Evolutionary conservation across 2,797 vertebrate genomes (phyloP), one percentile per base, ranked within the genome.

Genomic region (Poeciliopsis paucimaculata): DNA sequence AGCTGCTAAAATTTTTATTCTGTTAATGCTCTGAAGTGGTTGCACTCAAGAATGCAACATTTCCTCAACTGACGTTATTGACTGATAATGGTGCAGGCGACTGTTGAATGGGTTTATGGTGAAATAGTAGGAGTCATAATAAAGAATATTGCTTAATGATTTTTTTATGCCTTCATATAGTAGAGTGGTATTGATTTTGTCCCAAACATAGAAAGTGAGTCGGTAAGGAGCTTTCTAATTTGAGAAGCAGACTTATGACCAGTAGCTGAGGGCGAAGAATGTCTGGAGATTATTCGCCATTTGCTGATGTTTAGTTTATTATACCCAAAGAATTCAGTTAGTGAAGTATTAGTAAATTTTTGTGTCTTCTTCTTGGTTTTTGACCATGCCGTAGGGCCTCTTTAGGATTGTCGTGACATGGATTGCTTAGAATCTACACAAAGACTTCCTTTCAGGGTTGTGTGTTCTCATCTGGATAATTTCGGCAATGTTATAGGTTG

Each of bases 111-210:
- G 26, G 23, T 71, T 15, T 45, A 45, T 71, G 39, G 20, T 41
- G 36, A 41, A 41, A 34, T 39, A 41, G 20, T 41, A 5, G 20
- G 23, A 41, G 12, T n/a, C 26, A 71, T 45, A 71, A 45, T n/a
- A 71, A 71, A 26, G 15, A 71, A 23, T 39, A 41, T 71, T 43
- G 41, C 66, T 70, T 45, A 45, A 70, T 45, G n/a, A 26, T 70
- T 70, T 68, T 66, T 68, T 43, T 45, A 71, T 71, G 12, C 41
- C 23, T 43, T 70, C 66, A 70, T 71, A 43, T 41, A 12, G 26
- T 71, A 43, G 64, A 68, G 68, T 71, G 41, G 68, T 45, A 70
- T 70, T 26, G 41, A 45, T 71, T n/a, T 71, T 45, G 8, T n/a
- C 12, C 20, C 36, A 68, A 41, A 23, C 23, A 41, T 68, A 18